Evolutionary conservation across 1,140 invertebrate species (phyloP), one percentile per base, ranked within the genome.

Genomic region (Papilio polyxenes): DNA sequence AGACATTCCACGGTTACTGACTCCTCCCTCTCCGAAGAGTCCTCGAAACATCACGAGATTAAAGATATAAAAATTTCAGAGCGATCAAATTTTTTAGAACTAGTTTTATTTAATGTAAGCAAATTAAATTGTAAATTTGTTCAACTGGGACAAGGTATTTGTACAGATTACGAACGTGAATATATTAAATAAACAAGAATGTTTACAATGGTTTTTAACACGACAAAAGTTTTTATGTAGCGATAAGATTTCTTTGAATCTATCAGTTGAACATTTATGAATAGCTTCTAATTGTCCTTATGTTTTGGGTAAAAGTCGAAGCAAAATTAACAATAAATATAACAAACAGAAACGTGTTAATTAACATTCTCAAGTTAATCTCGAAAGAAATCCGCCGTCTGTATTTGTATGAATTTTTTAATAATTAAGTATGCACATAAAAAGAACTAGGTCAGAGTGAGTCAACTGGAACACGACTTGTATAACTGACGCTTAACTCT

Each of bases 361-460:
- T 72, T 72, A 72, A 31, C 11, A 37, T 72, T 72, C 65, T 72
- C 65, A 72, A 72, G 6, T 72, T 37, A 37, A 15, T 72, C 65
- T 72, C 65, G 11, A 72, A 72, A 72, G 65, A 72, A 72, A 37
- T 72, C 65, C 31, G 31, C 11, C 65, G 31, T 37, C 65, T 40
- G 31, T 72, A 65, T 72, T 37, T 72, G 65, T 72, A 72, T 72
- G 65, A 40, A 37, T 4, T 6, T 72, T 72, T 72, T 72, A 37
- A 72, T 72, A 72, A 40, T 49, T 77, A 77, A 77, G 75, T 76
- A 76, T 76, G 44, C 48, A 77, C 23, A 77, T 77, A 77, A 77
- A 77, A 77, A 49, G 20, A 77, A 77, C 75, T 77, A 53, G 75
- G 75, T 77, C 75, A 77, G 48, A 37, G 48, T 53, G 56, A 77